Conservation (phyloP, 1,140 invertebrate genomes). For the Acromyrmex echinatior region DNA sequence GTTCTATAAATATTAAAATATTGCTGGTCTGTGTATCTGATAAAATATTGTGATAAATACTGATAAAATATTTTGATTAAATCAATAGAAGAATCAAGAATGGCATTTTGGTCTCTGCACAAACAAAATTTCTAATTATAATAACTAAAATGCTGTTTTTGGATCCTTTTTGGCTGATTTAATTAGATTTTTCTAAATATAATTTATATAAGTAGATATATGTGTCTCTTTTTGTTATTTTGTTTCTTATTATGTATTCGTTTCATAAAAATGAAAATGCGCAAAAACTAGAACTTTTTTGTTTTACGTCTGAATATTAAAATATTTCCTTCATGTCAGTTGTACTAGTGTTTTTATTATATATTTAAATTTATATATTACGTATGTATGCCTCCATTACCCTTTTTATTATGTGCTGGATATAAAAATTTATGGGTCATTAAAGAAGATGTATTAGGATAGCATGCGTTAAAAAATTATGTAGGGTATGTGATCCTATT, state of each 20-base stretch:
- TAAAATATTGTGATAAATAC: background rate
- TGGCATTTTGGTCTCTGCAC: too few relatives aligned
- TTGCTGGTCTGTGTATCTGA: background rate
- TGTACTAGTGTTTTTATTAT: background rate
- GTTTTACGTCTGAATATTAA: background rate
- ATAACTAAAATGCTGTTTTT: too few relatives aligned
- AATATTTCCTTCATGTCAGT: background rate
- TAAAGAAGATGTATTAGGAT: conserved; percentile 19
- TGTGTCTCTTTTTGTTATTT: background rate
- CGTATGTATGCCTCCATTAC: background rate
- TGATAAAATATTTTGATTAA: background rate
- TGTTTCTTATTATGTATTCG: background rate
- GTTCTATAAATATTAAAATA: conserved; percentile 7
- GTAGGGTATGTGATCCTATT: conserved; percentile 54
- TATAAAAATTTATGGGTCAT: conserved; percentile 50
- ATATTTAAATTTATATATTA: background rate
- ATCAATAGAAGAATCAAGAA: too few relatives aligned
- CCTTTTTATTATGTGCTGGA: conserved; percentile 16
- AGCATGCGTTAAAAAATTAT: conserved; percentile 57
- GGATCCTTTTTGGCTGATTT: too few relatives aligned
- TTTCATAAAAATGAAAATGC: background rate
- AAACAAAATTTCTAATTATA: too few relatives aligned
- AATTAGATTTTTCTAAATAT: background rate
- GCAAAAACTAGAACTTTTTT: background rate
- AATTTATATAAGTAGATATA: background rate